A percentile compares a stretch with the other conserved stretches of the same genome.
These are phyloP conservation scores for Papilio glaucus DNA, from an alignment of 1,140 invertebrate genomes.

Conservation along the genomic window DNA sequence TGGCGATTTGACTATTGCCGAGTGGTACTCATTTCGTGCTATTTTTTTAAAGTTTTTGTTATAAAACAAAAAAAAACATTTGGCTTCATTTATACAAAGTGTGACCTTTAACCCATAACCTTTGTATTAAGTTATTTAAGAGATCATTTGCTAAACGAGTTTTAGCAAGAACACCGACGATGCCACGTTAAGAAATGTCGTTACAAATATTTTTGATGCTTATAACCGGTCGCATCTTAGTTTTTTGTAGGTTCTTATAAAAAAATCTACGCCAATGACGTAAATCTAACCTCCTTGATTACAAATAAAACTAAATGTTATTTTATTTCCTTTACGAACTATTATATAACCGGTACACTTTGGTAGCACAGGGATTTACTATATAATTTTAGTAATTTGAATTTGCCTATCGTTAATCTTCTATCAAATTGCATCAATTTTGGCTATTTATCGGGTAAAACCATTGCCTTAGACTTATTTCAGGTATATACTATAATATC, in stretches of 20 bases:
- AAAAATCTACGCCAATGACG: neutral
- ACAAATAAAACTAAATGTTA: neutral
- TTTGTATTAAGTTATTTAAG: conserved; percentile 4
- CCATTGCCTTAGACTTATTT: too few species aligned
- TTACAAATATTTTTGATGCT: conserved; percentile 25
- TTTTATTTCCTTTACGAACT: neutral
- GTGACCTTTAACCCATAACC: conserved; percentile 3
- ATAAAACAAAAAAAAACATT: too few species aligned
- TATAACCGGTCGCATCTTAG: conserved; percentile 17
- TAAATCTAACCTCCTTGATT: neutral
- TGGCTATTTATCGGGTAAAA: neutral
- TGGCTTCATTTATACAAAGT: neutral
- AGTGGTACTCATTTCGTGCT: too few species aligned
- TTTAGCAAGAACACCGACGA: neutral
- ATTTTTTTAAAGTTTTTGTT: too few species aligned
- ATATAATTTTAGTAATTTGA: conserved; percentile 9
- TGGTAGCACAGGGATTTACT: neutral
- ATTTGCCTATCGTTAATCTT: too few species aligned
- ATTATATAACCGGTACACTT: neutral
- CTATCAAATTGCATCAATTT: too few species aligned
- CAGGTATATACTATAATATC: too few species aligned
- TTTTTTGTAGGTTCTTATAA: neutral
- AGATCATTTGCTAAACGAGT: conserved; percentile 22
- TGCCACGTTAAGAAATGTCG: conserved; percentile 8
- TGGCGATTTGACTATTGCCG: too few species aligned